Evolutionary conservation across 2,113 vertebrate genomes (phyloP), one percentile per base, ranked within the genome.

Genomic region (Parus major): DNA sequence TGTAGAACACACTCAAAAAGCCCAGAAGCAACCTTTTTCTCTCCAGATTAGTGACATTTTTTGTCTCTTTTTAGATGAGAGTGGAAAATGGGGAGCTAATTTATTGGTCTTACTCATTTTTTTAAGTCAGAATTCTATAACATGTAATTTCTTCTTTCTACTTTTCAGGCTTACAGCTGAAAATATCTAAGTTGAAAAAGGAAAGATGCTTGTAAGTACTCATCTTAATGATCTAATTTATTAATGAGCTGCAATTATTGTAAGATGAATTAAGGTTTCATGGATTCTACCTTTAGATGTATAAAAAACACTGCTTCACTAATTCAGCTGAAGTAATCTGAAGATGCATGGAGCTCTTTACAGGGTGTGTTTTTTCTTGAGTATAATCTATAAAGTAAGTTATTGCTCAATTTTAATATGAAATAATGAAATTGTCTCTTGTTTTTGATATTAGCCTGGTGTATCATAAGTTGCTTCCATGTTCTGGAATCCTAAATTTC

Each of bases 181-280:
- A 99, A 98, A 98, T 99, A 96, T 98, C 94, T 96, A 99, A 99
- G 95, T 92, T 99, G 97, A 99, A 99, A 96, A 99, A 98, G 71
- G 99, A 99, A 72, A 98, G 99, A 77, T 99, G 98, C 96, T 96
- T 99, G 99, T 99, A 98, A 99, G 99, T 99, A 98, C 42, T 82
- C 50, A 44, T 55, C 42, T 65, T 44, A 73, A 46, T 75, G 20
- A 78, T 44, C 15, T 84, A 20, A 78, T 90, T 90, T 66, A 71
- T 90, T 88, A 82, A 50, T 2, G 5, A 83, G 28, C 23, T 2
- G 1, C 57, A 69, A 50, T 78, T 92, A 59, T 85, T 83, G 7
- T 72, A 39, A 75, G 20, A 63, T 52, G 35, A 31, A 2, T 39
- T 86, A 19, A 86, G 20, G 8, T 69, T 78, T 92, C 17, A 4